Evolutionary conservation across 2,797 vertebrate species (phyloP).

Genomic region (Sebastes iracundus): DNA sequence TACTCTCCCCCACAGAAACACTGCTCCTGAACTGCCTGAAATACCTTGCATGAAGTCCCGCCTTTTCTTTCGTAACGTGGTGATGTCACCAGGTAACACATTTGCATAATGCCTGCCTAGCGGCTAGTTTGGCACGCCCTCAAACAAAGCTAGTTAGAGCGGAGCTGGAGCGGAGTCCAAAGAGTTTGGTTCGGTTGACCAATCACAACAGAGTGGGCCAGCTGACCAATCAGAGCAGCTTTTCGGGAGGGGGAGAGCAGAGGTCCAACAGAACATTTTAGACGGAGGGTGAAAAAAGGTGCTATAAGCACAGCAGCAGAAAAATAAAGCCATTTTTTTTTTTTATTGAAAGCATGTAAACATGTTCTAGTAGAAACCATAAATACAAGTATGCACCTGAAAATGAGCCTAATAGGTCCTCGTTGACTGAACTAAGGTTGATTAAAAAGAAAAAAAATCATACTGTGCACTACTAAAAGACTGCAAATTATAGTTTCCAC

Average conservation of each 20-base stretch:
- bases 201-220: not conserved
- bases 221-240: too few species aligned
- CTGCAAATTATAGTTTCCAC: conserved; percentile 1
- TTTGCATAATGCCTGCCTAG: not conserved
- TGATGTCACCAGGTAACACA: not conserved
- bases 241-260: too few species aligned
- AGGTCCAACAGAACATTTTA: fast-evolving
- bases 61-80: not conserved
- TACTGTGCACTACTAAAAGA: not conserved
- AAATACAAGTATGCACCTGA: not conserved
- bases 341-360: too few species aligned
- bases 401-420: too few species aligned
- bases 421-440: not conserved
- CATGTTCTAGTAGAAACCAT: not conserved
- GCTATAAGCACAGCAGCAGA: too few species aligned
- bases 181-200: not conserved
- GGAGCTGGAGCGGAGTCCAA: fast-evolving
- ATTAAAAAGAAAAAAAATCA: not conserved
- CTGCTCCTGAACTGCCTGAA: too few species aligned
- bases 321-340: not conserved
- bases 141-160: not conserved
- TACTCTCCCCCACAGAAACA: too few species aligned
- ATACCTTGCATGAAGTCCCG: fast-evolving
- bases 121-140: not conserved
- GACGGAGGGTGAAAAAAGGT: fast-evolving